These are phyloP conservation scores for Lindbergichthys nudifrons DNA, from an alignment of 2,797 vertebrate species.

Conservation along the genomic window DNA sequence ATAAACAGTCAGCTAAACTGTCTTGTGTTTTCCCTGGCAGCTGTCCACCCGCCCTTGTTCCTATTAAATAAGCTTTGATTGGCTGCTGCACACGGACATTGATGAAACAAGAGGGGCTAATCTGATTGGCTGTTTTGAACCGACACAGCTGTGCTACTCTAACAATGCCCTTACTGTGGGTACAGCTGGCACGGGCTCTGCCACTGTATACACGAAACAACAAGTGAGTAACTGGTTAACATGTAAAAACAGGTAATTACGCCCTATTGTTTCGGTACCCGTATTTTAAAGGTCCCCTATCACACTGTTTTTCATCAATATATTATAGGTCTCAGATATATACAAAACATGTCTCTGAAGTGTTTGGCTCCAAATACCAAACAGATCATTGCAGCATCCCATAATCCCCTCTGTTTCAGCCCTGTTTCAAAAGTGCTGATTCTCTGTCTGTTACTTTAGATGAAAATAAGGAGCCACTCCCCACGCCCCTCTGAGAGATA, in stretches of 20 bases:
- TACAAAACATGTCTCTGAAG: too few relatives aligned
- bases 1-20: neutral
- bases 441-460: too few relatives aligned
- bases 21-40: neutral
- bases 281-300: too few relatives aligned
- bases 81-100: constrained; percentile 8
- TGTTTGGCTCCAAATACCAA: too few relatives aligned
- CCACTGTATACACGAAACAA: constrained; percentile 26
- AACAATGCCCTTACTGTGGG: constrained; percentile 61
- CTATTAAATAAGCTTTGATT: constrained; percentile 37
- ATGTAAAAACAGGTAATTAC: neutral
- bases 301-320: too few relatives aligned
- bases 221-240: constrained; percentile 21
- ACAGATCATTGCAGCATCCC: too few relatives aligned
- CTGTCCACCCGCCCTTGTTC: constrained; percentile 14
- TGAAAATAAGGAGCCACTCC: too few relatives aligned
- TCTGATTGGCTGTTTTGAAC: constrained; percentile 55
- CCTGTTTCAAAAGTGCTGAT: too few relatives aligned
- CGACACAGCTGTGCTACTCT: constrained; percentile 54
- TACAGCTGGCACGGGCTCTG: constrained; percentile 35
- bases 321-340: too few relatives aligned
- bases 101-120: constrained; percentile 14
- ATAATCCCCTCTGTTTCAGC: too few relatives aligned
- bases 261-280: constrained; percentile 11
- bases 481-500: too few relatives aligned